Evolutionary conservation across 1,140 invertebrate species (phyloP), one percentile per base, ranked within the genome.

Genomic region (Thaumetopoea pityocampa): DNA sequence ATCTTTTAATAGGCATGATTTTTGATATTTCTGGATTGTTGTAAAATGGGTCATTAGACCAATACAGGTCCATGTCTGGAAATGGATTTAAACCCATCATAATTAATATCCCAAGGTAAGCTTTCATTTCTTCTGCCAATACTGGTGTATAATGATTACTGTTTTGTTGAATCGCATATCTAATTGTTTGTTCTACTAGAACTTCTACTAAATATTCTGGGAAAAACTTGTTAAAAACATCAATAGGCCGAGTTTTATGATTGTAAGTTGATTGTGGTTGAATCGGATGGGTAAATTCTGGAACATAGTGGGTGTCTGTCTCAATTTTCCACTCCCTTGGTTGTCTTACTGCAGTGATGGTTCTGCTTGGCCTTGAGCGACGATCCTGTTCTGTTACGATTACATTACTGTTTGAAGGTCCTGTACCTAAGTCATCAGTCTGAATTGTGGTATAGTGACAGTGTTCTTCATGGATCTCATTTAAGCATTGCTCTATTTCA

Each of bases 21-120:
- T 32, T 2, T 2, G 29, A 15, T 16, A 32, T 32, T 17, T 32
- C 29, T 8, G 12, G 2, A 17, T 32, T 32, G 11, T 32, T 16
- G 12, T 32, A 32, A 17, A 32, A 32, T 4, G 29, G 12, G 15
- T 32, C 12, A 16, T 15, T 16, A 17, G 29, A 17, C 29, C 29
- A 32, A 4, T 32, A 32, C n/a, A 51, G 37, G 30, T 55, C 56
- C 41, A 61, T 52, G 27, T 61, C 40, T 14, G 57, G 52, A 7
- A 54, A 17, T 20, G 56, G 56, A 51, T 61, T 51, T 35, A 61
- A 37, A 14, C 57, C 57, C 57, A 56, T 61, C 3, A 61, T 9
- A 16, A 61, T 56, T 34, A 61, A 48, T 22, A 60, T 23, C 26
- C 52, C 49, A 35, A 61, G 33, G 46, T 53, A 60, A 6, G 51